A percentile compares a stretch with the other conserved stretches of the same genome.
Conservation (phyloP, 1,140 invertebrate species). For the Macrosteles quadrilineatus region DNA sequence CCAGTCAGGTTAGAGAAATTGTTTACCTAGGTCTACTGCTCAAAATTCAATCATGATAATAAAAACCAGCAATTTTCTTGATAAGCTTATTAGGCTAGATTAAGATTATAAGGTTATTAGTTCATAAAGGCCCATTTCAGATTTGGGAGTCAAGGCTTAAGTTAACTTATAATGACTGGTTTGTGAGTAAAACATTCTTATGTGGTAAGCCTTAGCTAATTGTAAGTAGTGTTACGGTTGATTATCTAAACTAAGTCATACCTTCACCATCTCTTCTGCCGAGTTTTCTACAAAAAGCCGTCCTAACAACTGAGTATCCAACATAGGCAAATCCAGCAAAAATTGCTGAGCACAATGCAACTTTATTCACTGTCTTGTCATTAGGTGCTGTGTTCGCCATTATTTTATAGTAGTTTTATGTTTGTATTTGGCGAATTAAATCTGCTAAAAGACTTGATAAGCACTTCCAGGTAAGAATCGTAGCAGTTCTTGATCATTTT, state of each 20-base stretch:
- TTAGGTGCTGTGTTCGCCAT: conserved; percentile 41
- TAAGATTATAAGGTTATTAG: background rate
- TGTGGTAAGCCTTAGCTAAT: no score
- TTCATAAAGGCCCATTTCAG: background rate
- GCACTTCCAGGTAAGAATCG: no score
- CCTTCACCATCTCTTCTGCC: conserved; percentile 45
- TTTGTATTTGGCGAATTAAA: no score
- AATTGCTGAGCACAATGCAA: conserved; percentile 57
- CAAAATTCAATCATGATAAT: background rate
- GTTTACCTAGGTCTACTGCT: background rate
- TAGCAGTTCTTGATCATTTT: no score
- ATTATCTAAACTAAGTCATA: no score
- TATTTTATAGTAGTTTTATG: background rate
- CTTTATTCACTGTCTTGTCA: conserved; percentile 53
- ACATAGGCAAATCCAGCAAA: conserved; percentile 59
- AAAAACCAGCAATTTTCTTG: no score
- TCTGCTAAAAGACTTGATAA: no score
- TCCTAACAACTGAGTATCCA: conserved; percentile 56
- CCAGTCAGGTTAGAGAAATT: background rate
- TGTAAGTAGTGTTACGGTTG: background rate
- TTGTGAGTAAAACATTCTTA: no score
- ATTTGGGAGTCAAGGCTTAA: background rate
- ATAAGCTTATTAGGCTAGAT: no score
- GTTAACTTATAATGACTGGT: no score
- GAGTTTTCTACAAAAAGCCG: conserved; percentile 53